These are phyloP conservation scores for Zoanthus sansibaricus DNA, from an alignment of 92 coral and sea anemone genomes.

Conservation along the genomic window DNA sequence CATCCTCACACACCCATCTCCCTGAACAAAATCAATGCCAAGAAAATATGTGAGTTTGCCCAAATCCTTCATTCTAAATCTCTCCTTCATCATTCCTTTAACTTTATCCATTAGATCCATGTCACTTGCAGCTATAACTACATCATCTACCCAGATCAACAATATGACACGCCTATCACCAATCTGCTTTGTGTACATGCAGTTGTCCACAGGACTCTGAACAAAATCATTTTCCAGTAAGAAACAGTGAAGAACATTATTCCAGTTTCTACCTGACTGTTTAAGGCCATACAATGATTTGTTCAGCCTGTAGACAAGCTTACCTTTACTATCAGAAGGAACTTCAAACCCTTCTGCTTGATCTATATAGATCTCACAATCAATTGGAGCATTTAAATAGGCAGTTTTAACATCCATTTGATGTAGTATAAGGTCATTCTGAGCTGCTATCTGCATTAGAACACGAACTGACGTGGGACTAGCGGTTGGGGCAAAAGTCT, in stretches of 20 bases:
- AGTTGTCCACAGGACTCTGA: conserved; percentile 37
- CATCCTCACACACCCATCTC: conserved; percentile 54
- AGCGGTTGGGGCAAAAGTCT: conserved; percentile 55
- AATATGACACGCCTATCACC: neutral
- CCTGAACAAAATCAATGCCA: conserved; percentile 54
- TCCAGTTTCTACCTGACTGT: conserved; percentile 7
- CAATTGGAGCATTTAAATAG: neutral
- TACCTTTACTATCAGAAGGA: conserved; percentile 11
- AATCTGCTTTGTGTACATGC: conserved; percentile 27
- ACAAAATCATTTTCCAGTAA: conserved; percentile 18
- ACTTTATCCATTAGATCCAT: conserved; percentile 43
- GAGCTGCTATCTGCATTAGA: conserved; percentile 41
- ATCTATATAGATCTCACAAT: conserved; percentile 44
- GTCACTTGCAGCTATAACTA: conserved; percentile 50
- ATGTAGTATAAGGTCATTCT: neutral
- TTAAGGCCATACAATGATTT: conserved; percentile 32
- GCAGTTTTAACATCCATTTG: neutral
- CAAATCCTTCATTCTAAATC: conserved; percentile 67
- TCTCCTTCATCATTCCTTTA: conserved; percentile 47
- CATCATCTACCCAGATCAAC: conserved; percentile 50
- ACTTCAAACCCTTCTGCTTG: conserved; percentile 56
- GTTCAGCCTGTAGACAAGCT: conserved; percentile 15
- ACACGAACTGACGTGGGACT: conserved; percentile 35
- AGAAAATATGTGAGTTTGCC: conserved; percentile 58
- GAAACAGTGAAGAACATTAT: neutral